Base-by-base conservation (phyloP, 1,140 invertebrate species). In the Solenopsis fugax region DNA sequence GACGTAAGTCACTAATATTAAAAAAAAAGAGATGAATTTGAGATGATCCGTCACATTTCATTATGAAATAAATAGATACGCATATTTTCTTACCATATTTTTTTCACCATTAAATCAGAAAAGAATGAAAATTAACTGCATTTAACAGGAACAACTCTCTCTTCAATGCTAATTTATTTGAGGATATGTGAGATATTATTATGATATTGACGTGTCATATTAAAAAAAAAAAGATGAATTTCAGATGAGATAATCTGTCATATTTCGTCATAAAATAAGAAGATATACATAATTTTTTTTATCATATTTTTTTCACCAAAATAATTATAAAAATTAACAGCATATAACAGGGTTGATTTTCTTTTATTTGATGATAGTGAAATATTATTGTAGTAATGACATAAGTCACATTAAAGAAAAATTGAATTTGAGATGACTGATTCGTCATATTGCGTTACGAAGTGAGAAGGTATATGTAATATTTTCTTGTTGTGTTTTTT, bases 311-410 rank as follows among this genome's bases (percentile, higher is more conserved):
- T 2, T 29, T 29, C 2, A 29, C 29, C 2, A 29, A 29, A 29
- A 29, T 1, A 29, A 29, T 29, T 29, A 29, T 29, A 29, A 29
- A 29, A 29, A 29, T 29, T 29, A 29, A 29, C 2, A 29, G 29
- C 29, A 2, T 29, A 29, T 29, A 29, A 2, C 29, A 29, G 2
- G 29, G 2, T 29, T 29, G 29, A 29, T 29, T 80, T 81, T 16
- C 54, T 18, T 71, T 41, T 41, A 84, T 18, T 69, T 37, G 52
- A 82, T 12, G 54, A 48, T 73, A 75, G 69, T 56, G 69, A 60
- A 24, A n/a, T n/a, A 18, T 75, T 84, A 75, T 84, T 75, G 21
- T 62, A 24, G 24, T 50, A 84, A 7, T 73, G 37, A 29, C 54
- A 10, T 50, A 48, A 64, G 6, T 21, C 12, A 7, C 62, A 5